Base-by-base conservation (phyloP, 2,888 invertebrate species). In the Agonopterix alstromeriana region DNA sequence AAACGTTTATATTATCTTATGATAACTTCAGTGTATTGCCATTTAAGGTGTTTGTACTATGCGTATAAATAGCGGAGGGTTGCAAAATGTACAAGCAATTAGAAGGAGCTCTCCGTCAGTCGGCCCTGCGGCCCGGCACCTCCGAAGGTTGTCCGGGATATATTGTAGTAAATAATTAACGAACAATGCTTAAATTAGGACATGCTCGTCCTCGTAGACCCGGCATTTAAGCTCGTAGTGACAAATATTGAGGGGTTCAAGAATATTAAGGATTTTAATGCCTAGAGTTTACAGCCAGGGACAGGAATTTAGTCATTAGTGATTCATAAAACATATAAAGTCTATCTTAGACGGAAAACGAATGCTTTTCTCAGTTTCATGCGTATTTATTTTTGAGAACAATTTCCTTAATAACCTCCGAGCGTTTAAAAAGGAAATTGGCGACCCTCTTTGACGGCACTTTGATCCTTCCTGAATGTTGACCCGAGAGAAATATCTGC, bases 111-210 rank as follows among this genome's bases (percentile, higher is more conserved):
- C 57, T 46, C 57, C 11, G 5, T 63, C 60, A 55, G 57, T 61
- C 61, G 61, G 60, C 61, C 58, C 27, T 27, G 27, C 27, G 27
- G 27, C 27, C 3, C 27, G 27, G 27, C 27, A 27, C 27, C 57
- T 60, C 52, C 54, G 58, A 61, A 68, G 68, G 64, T 65, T 58
- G 57, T 55, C 60, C 61, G 65, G 70, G 67, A 70, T 72, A 63
- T 73, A 70, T 74, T 69, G 70, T 77, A 73, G 70, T 77, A 74
- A 77, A 80, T 78, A 77, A 79, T 79, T 78, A 79, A 77, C 70
- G 74, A 76, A 72, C 63, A 60, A 56, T 58, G 66, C 67, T 67
- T 69, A 69, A 70, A 74, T 76, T 71, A 72, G 71, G 70, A 68
- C 64, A 60, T 58, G 57, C 55, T 48, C 48, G 46, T 51, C 49